Evolutionary conservation across 1,140 invertebrate species (phyloP).

Genomic region (Drosophila nigrodunni): DNA sequence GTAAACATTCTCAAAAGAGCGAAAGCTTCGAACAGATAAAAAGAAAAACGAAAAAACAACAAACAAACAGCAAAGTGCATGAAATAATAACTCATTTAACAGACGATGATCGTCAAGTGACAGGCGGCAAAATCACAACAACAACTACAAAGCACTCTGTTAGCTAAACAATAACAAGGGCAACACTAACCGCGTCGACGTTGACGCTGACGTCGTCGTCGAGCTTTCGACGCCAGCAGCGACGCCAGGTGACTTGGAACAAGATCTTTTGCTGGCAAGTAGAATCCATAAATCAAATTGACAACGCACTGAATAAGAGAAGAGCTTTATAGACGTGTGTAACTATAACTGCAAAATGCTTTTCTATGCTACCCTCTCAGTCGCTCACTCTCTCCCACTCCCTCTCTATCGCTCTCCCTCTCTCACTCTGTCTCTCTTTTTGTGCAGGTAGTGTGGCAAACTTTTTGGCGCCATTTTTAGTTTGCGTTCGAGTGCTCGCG

Average conservation of each 20-base stretch:
- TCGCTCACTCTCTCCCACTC: conserved; percentile 1
- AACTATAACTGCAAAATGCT: conserved; percentile 51
- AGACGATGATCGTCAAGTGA: conserved; percentile 36
- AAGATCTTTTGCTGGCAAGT: conserved; percentile 23
- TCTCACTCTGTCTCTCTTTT: conserved; percentile 22
- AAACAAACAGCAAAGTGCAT: conserved; percentile 6
- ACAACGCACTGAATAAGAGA: conserved; percentile 23
- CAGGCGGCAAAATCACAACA: conserved; percentile 15
- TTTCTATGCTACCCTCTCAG: conserved; percentile 18
- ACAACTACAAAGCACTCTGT: conserved; percentile 1
- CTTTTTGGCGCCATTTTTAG: conserved; percentile 81
- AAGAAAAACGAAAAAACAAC: conserved; percentile 25
- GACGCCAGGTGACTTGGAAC: conserved; percentile 15
- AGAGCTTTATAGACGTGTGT: conserved; percentile 62
- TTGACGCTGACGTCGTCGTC: not conserved
- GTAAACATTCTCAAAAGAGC: conserved; percentile 18
- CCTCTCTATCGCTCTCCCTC: conserved; percentile 7
- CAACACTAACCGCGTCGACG: conserved; percentile 13
- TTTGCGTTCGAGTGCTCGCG: conserved; percentile 71
- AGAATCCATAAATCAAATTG: conserved; percentile 23
- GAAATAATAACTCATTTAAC: conserved; percentile 30
- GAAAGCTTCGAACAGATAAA: not conserved
- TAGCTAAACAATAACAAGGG: conserved; percentile 38
- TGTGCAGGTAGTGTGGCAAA: conserved; percentile 55
- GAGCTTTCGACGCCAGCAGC: conserved; percentile 28